Evolutionary conservation across 2,888 invertebrate genomes (phyloP).

Genomic region (Girardia tigrina): DNA sequence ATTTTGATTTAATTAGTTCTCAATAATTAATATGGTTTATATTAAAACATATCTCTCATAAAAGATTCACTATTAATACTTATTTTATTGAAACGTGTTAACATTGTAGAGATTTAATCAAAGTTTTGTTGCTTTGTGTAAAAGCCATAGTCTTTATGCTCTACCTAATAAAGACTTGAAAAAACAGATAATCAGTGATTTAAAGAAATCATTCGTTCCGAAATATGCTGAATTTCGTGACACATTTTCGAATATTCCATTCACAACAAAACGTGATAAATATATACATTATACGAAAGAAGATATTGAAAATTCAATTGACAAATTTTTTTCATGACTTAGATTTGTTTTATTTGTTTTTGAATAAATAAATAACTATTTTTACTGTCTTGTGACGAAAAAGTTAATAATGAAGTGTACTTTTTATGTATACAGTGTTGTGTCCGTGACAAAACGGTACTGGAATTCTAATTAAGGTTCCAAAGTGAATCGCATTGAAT

Average conservation of each 20-base stretch:
- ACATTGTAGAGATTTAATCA: slow-evolving; percentile 3
- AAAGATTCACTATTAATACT: no score
- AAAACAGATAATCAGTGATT: neutral
- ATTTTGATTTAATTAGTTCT: no score
- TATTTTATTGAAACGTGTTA: neutral
- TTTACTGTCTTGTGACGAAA: no score
- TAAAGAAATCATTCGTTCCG: neutral
- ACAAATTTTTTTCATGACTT: slow-evolving; percentile 5
- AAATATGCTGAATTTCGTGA: neutral
- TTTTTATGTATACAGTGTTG: no score
- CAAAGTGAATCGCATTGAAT: no score
- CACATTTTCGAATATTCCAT: neutral
- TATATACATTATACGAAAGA: neutral
- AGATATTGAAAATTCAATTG: neutral
- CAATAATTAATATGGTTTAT: no score
- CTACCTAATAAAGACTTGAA: slow-evolving; percentile 1
- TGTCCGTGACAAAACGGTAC: no score
- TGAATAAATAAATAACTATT: no score
- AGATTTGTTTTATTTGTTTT: no score
- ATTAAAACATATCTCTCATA: no score
- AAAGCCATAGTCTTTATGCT: slow-evolving; percentile 16
- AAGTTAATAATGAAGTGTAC: no score
- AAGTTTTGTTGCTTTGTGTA: neutral
- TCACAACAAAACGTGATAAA: slow-evolving; percentile 6
- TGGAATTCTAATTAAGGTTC: no score